Base-by-base conservation (phyloP, 2,113 vertebrate species). In the Onychostoma macrolepis region DNA sequence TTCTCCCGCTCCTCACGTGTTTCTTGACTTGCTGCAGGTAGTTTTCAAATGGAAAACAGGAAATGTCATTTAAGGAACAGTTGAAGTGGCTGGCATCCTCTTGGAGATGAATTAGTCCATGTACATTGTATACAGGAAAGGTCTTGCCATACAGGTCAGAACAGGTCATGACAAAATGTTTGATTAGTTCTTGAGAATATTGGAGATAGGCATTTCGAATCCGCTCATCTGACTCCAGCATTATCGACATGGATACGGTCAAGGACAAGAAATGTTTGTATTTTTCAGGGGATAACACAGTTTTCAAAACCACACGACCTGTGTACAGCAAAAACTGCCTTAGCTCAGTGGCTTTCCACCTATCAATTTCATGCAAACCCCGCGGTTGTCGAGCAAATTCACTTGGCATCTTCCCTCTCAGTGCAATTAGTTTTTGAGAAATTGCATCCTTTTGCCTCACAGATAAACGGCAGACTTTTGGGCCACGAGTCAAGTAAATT, bases 31-130 rank as follows among this genome's bases (percentile, higher is more conserved):
- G n/a, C 48, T 82, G 67, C 2, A 82, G 84, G 50, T 87, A 83
- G 84, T 86, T 89, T 84, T 87, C 80, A 85, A 85, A 67, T 4
- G 86, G 86, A 83, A 87, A 87, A 83, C 86, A 41, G 36, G 69
- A 83, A 61, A 83, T 65, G 17, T 87, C 71, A 87, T 87, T 87
- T 38, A 87, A 76, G 2, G 86, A 86, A 80, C 84, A 75, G 41
- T 84, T 89, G 65, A 88, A 86, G 79, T 84, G 75, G 4, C 67
- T 79, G 53, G 11, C 53, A 78, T 85, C 71, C 2, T 77, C 87
- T 36, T 86, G 74, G 19, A 87, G 79, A 72, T 87, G 86, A 81
- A 48, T 84, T 56, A 90, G 80, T 86, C 74, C 79, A 48, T 90
- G 89, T 80, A 90, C 89, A 80, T 88, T 86, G 72, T 84, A 84